phyloP scores from a whole-genome alignment of 2,888 invertebrate genomes.

The Rhaphigaster nebulosa region DNA sequence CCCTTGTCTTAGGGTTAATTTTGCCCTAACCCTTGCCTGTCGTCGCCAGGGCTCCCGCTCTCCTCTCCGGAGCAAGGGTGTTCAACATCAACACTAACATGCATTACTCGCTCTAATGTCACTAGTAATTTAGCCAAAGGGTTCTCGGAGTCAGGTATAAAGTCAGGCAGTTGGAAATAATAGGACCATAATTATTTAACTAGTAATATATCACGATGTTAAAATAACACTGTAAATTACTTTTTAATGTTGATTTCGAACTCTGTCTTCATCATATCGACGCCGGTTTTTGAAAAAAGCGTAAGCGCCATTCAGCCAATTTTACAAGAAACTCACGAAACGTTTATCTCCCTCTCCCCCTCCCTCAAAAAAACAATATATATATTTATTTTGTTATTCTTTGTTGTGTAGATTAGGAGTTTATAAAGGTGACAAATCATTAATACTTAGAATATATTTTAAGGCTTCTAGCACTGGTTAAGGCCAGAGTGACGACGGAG shows the following conservation, averaged over 20 bases:
- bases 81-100: constrained; percentile 38
- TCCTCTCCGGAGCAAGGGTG: neutral
- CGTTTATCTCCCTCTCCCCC: too few species aligned
- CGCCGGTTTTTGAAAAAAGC: too few species aligned
- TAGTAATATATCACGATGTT: neutral
- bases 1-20: constrained; percentile 45
- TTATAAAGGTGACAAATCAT: too few species aligned
- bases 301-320: too few species aligned
- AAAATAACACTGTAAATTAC: neutral
- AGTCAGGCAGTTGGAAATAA: neutral
- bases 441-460: too few species aligned
- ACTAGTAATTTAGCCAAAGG: constrained; percentile 9
- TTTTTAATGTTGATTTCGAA: neutral
- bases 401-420: too few species aligned
- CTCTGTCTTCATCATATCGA: too few species aligned
- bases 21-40: constrained; percentile 42
- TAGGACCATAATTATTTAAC: neutral
- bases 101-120: constrained; percentile 20
- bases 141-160: neutral
- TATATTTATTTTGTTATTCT: too few species aligned
- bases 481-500: too few species aligned
- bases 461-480: too few species aligned
- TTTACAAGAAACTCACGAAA: too few species aligned
- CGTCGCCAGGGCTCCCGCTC: neutral
- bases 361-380: too few species aligned